Evolutionary conservation across 2,113 vertebrate genomes (phyloP).

Genomic region (Tylochromis polylepis): DNA sequence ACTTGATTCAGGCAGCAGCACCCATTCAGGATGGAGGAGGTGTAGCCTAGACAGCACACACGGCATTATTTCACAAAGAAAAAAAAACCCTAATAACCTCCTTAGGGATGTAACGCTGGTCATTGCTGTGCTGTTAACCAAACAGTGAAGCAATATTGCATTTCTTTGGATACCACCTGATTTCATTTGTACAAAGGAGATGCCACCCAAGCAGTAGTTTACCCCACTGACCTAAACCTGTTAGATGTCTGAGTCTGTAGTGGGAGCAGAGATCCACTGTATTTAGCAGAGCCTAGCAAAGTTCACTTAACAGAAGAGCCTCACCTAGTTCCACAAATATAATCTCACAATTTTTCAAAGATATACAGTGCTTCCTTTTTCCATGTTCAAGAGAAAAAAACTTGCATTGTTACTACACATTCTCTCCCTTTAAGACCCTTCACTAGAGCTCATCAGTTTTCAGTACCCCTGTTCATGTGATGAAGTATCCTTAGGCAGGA

Average conservation of each 20-base stretch:
- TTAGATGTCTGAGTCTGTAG: constrained; percentile 9
- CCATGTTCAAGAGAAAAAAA: background rate
- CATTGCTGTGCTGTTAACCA: constrained; percentile 40
- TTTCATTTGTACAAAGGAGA: constrained; percentile 20
- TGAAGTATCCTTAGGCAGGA: background rate
- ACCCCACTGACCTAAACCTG: constrained; percentile 23
- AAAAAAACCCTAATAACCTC: background rate
- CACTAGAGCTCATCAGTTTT: background rate
- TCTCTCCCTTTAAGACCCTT: background rate
- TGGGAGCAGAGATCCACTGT: background rate
- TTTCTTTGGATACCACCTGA: constrained; percentile 1
- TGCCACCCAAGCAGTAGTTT: constrained; percentile 42
- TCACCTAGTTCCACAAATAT: background rate
- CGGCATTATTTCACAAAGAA: no score
- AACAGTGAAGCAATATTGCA: constrained; percentile 16
- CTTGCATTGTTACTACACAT: background rate
- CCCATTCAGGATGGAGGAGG: no score
- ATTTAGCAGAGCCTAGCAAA: background rate
- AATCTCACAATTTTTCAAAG: background rate
- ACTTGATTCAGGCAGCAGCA: no score
- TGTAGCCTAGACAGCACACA: no score
- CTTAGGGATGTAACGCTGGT: background rate
- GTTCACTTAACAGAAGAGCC: background rate
- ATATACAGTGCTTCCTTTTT: background rate
- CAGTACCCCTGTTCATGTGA: background rate